These are phyloP conservation scores for Ectropis grisescens DNA, from an alignment of 1,140 invertebrate species.

Conservation along the genomic window DNA sequence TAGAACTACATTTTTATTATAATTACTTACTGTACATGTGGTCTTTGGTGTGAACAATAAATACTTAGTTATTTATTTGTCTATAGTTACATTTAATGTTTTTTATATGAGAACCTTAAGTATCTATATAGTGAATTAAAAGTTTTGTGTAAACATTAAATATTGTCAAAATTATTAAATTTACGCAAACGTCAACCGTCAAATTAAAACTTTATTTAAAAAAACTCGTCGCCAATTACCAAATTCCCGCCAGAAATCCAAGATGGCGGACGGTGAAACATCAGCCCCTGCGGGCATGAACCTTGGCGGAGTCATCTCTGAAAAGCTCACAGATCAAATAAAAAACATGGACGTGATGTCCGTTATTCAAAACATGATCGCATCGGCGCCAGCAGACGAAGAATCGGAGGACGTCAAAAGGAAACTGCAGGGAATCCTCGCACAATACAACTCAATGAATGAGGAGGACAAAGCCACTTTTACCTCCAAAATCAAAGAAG, in stretches of 20 bases:
- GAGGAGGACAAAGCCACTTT: constrained; percentile 48
- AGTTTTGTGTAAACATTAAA: no score
- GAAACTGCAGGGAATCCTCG: constrained; percentile 38
- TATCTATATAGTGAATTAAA: no score
- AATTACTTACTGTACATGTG: no score
- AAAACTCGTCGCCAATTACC: neutral
- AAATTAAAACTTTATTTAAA: constrained; percentile 1
- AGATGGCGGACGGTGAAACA: constrained; percentile 34
- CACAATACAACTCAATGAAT: constrained; percentile 40
- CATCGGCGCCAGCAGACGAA: constrained; percentile 18
- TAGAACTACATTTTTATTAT: no score
- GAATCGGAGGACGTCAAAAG: constrained; percentile 27
- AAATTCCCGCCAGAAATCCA: constrained; percentile 10
- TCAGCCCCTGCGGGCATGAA: constrained; percentile 10
- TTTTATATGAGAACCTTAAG: no score
- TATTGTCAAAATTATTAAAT: no score
- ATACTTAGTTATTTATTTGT: no score
- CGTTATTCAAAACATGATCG: constrained; percentile 32
- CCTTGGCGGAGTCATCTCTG: constrained; percentile 28
- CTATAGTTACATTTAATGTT: no score
- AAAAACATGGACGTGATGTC: constrained; percentile 30
- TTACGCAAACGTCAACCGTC: neutral
- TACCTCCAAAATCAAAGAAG: constrained; percentile 28
- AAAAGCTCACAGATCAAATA: constrained; percentile 34
- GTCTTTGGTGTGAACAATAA: no score